Percentiles rank a stretch among this genome's conserved stretches.
These are phyloP conservation scores for Dolichotis patagonum DNA, from an alignment of 2,113 vertebrate genomes.

Conservation along the genomic window DNA sequence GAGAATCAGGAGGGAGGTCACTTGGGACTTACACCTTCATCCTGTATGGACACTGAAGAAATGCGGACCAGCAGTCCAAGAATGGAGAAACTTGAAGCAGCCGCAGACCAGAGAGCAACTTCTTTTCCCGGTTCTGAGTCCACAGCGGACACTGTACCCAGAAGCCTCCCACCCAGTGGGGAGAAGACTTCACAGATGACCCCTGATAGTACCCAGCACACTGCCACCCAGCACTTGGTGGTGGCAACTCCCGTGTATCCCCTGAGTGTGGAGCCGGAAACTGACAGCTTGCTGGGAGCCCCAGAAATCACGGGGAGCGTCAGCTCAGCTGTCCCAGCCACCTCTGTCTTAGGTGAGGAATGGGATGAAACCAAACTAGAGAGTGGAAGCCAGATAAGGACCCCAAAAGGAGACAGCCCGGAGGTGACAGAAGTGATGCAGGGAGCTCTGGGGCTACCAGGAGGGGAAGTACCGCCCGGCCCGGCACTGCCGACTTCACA, in stretches of 20 bases:
- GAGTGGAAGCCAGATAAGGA: conserved; percentile 9
- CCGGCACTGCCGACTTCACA: background rate
- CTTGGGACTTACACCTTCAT: background rate
- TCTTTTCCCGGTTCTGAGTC: background rate
- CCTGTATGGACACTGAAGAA: conserved; percentile 55
- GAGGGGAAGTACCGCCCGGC: conserved; percentile 30
- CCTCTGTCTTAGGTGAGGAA: conserved; percentile 69
- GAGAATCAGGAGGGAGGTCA: conserved; percentile 63
- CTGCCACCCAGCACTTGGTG: rapidly evolving
- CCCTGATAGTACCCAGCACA: background rate
- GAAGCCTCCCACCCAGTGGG: rapidly evolving
- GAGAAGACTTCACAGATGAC: conserved; percentile 42
- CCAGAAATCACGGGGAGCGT: background rate
- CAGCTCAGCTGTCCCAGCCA: background rate
- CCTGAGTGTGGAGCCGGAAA: background rate
- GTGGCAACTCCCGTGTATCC: rapidly evolving
- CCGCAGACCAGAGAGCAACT: background rate
- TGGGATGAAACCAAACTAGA: conserved; percentile 88
- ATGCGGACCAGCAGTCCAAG: background rate
- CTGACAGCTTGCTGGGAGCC: background rate
- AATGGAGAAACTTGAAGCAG: conserved; percentile 53
- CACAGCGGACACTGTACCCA: background rate
- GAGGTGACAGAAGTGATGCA: background rate
- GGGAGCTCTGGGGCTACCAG: background rate
- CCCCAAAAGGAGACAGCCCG: background rate